Percentiles rank a stretch among this genome's conserved stretches.
Evolutionary conservation across 2,888 invertebrate genomes (phyloP).

Genomic region (Netelia fuscicornis): DNA sequence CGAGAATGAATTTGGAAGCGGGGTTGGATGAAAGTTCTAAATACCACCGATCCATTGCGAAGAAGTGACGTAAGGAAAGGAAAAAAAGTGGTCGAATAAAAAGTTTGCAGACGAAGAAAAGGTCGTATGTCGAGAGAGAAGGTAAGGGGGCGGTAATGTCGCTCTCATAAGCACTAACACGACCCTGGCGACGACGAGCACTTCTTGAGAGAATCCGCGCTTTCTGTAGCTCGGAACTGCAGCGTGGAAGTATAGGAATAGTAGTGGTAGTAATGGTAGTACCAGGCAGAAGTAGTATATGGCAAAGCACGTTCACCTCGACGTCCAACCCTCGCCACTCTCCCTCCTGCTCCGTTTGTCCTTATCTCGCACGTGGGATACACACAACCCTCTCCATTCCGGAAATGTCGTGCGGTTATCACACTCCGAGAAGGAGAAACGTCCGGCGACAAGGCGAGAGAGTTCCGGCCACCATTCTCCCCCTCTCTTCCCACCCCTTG

Average conservation of each 20-base stretch:
- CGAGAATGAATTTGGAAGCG: conserved; percentile 14
- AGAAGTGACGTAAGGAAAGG: conserved; percentile 45
- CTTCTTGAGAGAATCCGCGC: conserved; percentile 45
- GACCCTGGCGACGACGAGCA: conserved; percentile 26
- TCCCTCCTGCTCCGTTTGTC: conserved; percentile 17
- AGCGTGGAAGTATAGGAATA: conserved; percentile 15
- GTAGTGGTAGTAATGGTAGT: too few relatives aligned
- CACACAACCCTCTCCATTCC: conserved; percentile 54
- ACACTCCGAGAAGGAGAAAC: conserved; percentile 60
- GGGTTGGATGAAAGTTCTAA: conserved; percentile 8
- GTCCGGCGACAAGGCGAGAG: conserved; percentile 63
- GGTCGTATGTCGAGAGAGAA: conserved; percentile 42
- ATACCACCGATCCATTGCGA: conserved; percentile 29
- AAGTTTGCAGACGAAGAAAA: conserved; percentile 35
- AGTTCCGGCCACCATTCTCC: conserved; percentile 56
- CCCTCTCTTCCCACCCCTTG: not conserved
- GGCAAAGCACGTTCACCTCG: conserved; percentile 42
- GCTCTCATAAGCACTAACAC: conserved; percentile 44
- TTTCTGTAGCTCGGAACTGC: conserved; percentile 41
- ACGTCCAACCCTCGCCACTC: not conserved
- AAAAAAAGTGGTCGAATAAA: conserved; percentile 3
- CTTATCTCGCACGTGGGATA: conserved; percentile 55
- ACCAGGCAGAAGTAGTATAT: not conserved
- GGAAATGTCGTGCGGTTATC: conserved; percentile 67
- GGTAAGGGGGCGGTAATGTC: conserved; percentile 44